Base-by-base conservation (phyloP, 2,113 vertebrate genomes). In the Mesocricetus auratus region DNA sequence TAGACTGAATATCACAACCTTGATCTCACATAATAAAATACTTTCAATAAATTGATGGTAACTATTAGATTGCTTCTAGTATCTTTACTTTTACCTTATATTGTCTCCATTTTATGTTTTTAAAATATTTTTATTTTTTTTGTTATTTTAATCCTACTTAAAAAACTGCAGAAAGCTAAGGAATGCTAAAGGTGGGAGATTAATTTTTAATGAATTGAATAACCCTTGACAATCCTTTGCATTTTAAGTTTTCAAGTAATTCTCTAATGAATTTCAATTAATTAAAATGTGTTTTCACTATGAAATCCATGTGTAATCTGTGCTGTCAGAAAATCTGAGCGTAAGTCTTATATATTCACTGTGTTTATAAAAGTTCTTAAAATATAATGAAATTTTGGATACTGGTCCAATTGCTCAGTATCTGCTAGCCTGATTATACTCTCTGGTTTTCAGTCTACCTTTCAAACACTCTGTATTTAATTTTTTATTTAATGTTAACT, bases 401-500 rank as follows among this genome's bases (percentile, higher is more conserved):
- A 21, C 60, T n/a, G 86, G 53, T 56, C 36, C 29, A 86, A 12
- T 66, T 93, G 58, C 56, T 69, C 77, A 47, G 68, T 53, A 17
- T 50, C 89, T 90, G 19, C 17, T 68, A 53, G 29, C 50, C 45
- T 92, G 86, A 93, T 92, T 86, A 42, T 24, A 53, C 69, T 92
- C 56, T n/a, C 3, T 60, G 64, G 89, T 73, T 94, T 19, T 75
- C n/a, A 74, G 1, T 94, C 31, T 58, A 78, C 24, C 39, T 90
- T 94, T 96, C n/a, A 3, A 71, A 58, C n/a, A 68, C 6, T 81
- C 94, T 33, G 62, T 7, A 86, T 77, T 26, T 81, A 96, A 81
- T 83, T 89, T 90, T 90, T 85, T 90, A 66, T 93, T 45, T 9
- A 91, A 92, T n/a, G 17, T 87, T 94, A 68, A 94, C 64, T 90